A percentile compares a stretch with the other conserved stretches of the same genome.
phyloP scores from a whole-genome alignment of 2,797 vertebrate genomes.

The Distichodus sexfasciatus region DNA sequence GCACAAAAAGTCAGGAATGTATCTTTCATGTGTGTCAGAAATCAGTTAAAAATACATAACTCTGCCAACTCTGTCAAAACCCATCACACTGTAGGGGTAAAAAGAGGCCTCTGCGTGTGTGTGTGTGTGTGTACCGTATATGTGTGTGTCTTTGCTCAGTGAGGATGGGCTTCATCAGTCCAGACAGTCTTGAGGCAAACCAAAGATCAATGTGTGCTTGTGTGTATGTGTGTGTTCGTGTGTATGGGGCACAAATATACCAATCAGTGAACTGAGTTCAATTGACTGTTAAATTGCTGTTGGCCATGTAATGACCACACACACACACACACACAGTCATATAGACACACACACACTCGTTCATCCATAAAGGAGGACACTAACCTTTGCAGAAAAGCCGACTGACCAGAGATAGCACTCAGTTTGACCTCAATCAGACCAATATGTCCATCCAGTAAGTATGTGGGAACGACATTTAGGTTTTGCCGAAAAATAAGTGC shows the following conservation, averaged over 20 bases:
- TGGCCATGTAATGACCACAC: neutral
- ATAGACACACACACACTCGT: no score
- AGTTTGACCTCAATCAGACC: no score
- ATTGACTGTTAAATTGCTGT: neutral
- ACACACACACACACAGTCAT: no score
- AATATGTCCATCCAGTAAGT: no score
- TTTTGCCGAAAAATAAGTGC: no score
- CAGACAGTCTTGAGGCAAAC: neutral
- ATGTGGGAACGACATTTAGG: no score
- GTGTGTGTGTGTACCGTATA: conserved; percentile 14
- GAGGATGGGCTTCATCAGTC: conserved; percentile 9
- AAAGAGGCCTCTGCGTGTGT: neutral
- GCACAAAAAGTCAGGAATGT: conserved; percentile 31
- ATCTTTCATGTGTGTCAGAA: conserved; percentile 27
- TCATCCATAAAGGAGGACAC: no score
- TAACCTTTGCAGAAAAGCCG: no score
- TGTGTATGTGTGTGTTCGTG: neutral
- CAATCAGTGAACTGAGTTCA: neutral
- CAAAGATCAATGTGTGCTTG: conserved; percentile 14
- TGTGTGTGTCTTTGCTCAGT: conserved; percentile 1
- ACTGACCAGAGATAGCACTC: no score
- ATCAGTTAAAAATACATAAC: conserved; percentile 35
- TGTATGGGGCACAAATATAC: neutral
- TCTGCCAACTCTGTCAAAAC: conserved; percentile 1
- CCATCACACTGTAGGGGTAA: neutral